phyloP scores from a whole-genome alignment of 2,113 vertebrate genomes.

The Pongo pygmaeus region DNA sequence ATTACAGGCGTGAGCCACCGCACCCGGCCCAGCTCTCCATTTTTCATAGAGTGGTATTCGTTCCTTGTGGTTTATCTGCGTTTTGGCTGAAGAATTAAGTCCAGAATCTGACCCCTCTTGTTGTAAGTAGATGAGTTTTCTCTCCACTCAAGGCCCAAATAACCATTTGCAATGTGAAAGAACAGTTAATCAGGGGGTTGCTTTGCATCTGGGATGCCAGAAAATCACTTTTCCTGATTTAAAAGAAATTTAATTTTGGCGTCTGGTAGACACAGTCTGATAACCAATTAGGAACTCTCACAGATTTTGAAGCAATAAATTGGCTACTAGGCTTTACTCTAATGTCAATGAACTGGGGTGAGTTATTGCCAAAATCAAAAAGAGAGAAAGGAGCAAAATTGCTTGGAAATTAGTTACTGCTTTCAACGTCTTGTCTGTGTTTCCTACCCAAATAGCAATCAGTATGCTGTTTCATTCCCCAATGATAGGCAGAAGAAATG shows the following conservation, averaged over 20 bases:
- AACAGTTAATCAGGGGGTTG: not conserved
- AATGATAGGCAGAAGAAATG: not conserved
- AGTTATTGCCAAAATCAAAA: not conserved
- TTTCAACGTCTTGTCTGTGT: not conserved
- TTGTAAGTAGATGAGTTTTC: not conserved
- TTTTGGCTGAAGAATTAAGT: not conserved
- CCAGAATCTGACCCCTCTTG: not conserved
- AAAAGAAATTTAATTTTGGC: conserved; percentile 36
- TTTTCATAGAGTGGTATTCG: not conserved
- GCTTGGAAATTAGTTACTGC: not conserved
- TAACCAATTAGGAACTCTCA: not conserved
- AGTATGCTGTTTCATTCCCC: not conserved
- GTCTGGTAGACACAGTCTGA: not conserved
- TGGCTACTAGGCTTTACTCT: not conserved
- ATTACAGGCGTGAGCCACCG: too few relatives aligned
- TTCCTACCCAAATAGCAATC: not conserved
- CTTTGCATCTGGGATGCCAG: not conserved
- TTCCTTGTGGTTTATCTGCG: not conserved
- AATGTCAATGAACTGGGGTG: not conserved
- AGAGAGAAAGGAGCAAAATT: not conserved
- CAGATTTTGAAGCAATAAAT: not conserved
- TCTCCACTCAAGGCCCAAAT: not conserved
- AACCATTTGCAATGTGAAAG: conserved; percentile 10
- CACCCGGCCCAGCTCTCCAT: not conserved
- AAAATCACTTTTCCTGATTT: not conserved